phyloP scores from a whole-genome alignment of 1,140 invertebrate genomes.

The Nymphalis io region DNA sequence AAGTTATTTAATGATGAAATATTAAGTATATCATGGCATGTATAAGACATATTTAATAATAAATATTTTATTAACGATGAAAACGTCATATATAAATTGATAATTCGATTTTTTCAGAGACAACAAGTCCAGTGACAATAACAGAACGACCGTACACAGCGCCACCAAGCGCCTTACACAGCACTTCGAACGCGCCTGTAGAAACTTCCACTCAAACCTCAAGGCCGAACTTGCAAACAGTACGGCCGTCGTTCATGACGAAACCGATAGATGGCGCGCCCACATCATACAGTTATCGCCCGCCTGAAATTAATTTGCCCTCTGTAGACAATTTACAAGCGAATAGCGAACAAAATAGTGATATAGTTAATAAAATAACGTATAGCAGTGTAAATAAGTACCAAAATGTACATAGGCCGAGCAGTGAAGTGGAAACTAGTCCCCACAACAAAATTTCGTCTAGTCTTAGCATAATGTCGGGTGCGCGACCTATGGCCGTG shows the following conservation, averaged over 20 bases:
- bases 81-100: no score
- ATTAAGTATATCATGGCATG: no score
- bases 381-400: conserved; percentile 80
- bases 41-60: no score
- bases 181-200: conserved; percentile 44
- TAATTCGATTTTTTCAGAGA: conserved; percentile 52
- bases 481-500: conserved; percentile 73
- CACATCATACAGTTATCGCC: conserved; percentile 65
- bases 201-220: conserved; percentile 55
- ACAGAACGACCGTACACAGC: conserved; percentile 61
- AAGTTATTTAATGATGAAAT: no score
- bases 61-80: no score
- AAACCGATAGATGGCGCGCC: conserved; percentile 80
- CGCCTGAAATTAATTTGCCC: conserved; percentile 73
- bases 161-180: conserved; percentile 59
- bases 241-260: conserved; percentile 80
- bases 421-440: conserved; percentile 74
- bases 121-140: conserved; percentile 51
- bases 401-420: conserved; percentile 79
- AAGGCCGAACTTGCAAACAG: conserved; percentile 64
- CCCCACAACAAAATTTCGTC: conserved; percentile 80
- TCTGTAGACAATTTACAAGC: conserved; percentile 69
- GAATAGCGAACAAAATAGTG: conserved; percentile 77
- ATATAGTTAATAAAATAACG: conserved; percentile 79
- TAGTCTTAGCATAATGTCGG: conserved; percentile 77